Evolutionary conservation across 2,888 invertebrate species (phyloP).

Genomic region (Eudemis profundana): DNA sequence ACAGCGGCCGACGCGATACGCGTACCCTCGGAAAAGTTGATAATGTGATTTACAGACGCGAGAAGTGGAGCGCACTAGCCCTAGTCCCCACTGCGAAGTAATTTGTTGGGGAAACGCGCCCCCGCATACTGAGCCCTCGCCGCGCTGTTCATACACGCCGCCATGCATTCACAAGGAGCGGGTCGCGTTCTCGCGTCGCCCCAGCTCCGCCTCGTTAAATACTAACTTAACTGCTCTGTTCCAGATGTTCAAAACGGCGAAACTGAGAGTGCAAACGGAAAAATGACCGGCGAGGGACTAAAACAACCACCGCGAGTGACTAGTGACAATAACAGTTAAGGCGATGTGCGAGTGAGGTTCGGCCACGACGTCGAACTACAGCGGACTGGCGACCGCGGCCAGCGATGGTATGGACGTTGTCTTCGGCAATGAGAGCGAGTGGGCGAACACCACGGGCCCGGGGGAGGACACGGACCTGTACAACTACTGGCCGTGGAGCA

Average conservation of each 20-base stretch:
- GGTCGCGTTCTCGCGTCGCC: slow-evolving; percentile 47
- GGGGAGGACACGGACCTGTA: slow-evolving; percentile 66
- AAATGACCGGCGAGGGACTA: slow-evolving; percentile 63
- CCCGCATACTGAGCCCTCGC: slow-evolving; percentile 60
- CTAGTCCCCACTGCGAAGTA: slow-evolving; percentile 55
- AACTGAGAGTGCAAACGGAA: slow-evolving; percentile 51
- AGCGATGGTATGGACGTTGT: slow-evolving; percentile 83
- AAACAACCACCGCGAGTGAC: slow-evolving; percentile 59
- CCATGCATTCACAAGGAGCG: slow-evolving; percentile 57
- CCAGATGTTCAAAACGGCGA: slow-evolving; percentile 56
- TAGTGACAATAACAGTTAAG: slow-evolving; percentile 68
- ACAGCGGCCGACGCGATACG: slow-evolving; percentile 46
- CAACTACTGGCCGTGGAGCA: slow-evolving; percentile 87
- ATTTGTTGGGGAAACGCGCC: slow-evolving; percentile 62
- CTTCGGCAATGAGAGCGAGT: slow-evolving; percentile 73
- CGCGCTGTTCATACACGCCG: slow-evolving; percentile 53
- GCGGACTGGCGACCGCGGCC: slow-evolving; percentile 79
- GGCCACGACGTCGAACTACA: slow-evolving; percentile 78
- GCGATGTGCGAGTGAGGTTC: slow-evolving; percentile 69
- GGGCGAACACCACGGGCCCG: slow-evolving; percentile 68
- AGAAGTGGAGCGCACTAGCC: slow-evolving; percentile 55
- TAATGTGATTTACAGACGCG: slow-evolving; percentile 66
- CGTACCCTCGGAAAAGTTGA: slow-evolving; percentile 63
- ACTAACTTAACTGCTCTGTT: slow-evolving; percentile 53
- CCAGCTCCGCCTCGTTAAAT: slow-evolving; percentile 49